Conservation (phyloP, 2,113 vertebrate genomes). For the Panthera uncia region DNA sequence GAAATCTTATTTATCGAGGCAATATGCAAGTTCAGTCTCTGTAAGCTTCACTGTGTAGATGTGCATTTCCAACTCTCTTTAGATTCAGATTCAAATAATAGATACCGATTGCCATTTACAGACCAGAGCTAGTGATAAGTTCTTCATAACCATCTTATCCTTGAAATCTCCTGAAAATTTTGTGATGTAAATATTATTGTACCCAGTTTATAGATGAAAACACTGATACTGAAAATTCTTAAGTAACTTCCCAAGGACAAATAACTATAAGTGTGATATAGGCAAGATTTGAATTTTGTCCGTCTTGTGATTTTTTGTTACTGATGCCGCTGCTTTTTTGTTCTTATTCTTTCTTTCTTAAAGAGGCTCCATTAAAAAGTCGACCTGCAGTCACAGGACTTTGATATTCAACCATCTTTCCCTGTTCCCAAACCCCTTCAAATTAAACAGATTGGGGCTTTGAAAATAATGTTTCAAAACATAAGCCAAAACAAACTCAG, state of each 20-base stretch:
- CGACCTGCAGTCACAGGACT: not conserved
- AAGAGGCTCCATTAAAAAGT: not conserved
- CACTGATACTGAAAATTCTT: not conserved
- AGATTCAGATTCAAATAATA: constrained; percentile 33
- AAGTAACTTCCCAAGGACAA: not conserved
- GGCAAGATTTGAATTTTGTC: not conserved
- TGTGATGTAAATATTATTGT: not conserved
- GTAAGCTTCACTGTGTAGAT: not conserved
- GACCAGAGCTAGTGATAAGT: not conserved
- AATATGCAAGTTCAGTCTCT: not conserved
- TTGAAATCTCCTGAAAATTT: not conserved
- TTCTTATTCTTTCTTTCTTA: not conserved
- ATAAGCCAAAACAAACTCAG: constrained; percentile 57
- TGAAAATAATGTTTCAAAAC: constrained; percentile 47
- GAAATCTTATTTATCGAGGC: constrained; percentile 52
- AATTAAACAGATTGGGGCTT: constrained; percentile 42
- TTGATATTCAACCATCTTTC: not conserved
- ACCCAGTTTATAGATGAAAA: not conserved
- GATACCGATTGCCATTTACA: not conserved
- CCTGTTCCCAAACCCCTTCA: not conserved
- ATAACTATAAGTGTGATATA: not conserved
- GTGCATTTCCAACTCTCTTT: not conserved
- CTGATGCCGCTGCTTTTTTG: not conserved
- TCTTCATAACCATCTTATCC: not conserved
- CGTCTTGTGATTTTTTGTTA: not conserved